Evolutionary conservation across 1,140 invertebrate genomes (phyloP).

Genomic region (Drosophila kanapiae): DNA sequence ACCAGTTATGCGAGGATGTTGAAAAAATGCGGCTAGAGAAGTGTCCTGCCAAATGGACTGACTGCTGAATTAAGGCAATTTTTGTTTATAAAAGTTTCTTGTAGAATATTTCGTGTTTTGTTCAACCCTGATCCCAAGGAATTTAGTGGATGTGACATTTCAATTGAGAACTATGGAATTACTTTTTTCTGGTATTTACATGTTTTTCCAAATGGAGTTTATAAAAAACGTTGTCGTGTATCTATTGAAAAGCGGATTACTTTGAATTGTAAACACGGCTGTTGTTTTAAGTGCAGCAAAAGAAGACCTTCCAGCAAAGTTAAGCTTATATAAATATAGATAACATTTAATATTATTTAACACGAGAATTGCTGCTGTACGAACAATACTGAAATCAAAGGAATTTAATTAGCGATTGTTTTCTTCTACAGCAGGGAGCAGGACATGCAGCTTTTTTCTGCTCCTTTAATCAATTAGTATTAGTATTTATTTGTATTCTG

Average conservation of each 20-base stretch:
- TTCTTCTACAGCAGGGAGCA: neutral
- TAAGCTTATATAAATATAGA: neutral
- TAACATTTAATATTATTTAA: neutral
- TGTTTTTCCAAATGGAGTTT: neutral
- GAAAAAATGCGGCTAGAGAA: neutral
- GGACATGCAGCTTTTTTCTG: neutral
- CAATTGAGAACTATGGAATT: neutral
- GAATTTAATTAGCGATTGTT: conserved; percentile 1
- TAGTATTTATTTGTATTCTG: neutral
- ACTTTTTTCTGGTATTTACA: too few species aligned
- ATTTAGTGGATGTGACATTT: neutral
- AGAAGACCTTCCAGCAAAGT: neutral
- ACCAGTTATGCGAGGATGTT: neutral
- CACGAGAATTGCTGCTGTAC: neutral
- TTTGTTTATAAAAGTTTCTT: neutral
- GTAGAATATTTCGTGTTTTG: neutral
- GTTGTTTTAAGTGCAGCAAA: neutral
- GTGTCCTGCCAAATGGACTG: conserved; percentile 4
- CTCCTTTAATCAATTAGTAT: neutral
- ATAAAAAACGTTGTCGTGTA: neutral
- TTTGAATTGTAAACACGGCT: neutral
- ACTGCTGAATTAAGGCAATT: conserved; percentile 14
- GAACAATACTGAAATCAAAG: neutral
- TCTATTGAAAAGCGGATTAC: neutral
- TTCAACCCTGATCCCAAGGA: neutral